Evolutionary conservation across 2,888 invertebrate species (phyloP).

Genomic region (Noctua pronuba): DNA sequence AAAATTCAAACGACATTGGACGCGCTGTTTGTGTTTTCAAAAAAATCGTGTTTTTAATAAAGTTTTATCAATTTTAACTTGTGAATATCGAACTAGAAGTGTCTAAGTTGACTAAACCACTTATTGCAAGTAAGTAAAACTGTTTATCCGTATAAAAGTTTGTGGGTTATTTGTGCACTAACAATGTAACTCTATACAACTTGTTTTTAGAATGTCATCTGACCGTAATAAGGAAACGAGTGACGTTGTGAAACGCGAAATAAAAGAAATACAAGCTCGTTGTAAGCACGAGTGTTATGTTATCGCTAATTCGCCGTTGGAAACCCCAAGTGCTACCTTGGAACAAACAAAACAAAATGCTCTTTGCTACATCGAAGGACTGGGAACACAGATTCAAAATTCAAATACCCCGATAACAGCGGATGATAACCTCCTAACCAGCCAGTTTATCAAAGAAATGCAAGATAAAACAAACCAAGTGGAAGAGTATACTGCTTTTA

Average conservation of each 20-base stretch:
- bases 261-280: conserved; percentile 76
- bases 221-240: conserved; percentile 75
- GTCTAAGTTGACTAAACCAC: conserved; percentile 10
- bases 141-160: neutral
- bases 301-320: conserved; percentile 79
- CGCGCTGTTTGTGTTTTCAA: conserved; percentile 3
- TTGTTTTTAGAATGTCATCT: conserved; percentile 75
- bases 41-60: neutral
- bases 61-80: conserved; percentile 2
- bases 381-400: conserved; percentile 77
- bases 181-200: conserved; percentile 16
- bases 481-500: conserved; percentile 81
- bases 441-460: conserved; percentile 80
- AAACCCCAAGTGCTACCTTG: conserved; percentile 65
- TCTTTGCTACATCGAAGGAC: conserved; percentile 78
- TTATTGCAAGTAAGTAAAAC: conserved; percentile 50
- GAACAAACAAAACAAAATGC: conserved; percentile 74
- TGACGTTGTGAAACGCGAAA: conserved; percentile 75
- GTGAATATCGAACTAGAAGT: conserved; percentile 23
- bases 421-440: conserved; percentile 80
- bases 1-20: conserved; percentile 47
- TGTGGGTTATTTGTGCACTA: neutral
- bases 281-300: conserved; percentile 78
- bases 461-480: conserved; percentile 79
- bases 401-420: conserved; percentile 76